Conservation (phyloP, 1,140 invertebrate species). For the Heliothis subflexa region DNA sequence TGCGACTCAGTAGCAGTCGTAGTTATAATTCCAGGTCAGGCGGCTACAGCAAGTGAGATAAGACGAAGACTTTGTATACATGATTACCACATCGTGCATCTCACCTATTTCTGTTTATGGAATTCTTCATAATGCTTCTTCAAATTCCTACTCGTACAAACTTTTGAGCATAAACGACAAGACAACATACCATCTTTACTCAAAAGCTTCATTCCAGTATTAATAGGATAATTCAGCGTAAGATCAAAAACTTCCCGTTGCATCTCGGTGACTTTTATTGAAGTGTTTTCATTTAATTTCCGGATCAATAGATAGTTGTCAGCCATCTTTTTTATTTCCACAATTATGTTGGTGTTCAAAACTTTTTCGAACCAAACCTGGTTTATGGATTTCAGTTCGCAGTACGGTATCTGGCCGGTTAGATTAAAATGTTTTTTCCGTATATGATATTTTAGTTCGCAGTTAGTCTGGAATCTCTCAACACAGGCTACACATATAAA, state of each 20-base stretch:
- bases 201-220: neutral
- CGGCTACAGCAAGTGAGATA: too few relatives aligned
- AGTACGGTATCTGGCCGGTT: conserved; percentile 43
- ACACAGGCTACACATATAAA: conserved; percentile 58
- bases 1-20: too few relatives aligned
- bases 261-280: conserved; percentile 48
- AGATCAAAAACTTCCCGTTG: conserved; percentile 41
- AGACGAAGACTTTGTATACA: too few relatives aligned
- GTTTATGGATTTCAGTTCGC: conserved; percentile 55
- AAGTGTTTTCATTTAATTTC: conserved; percentile 47
- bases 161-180: neutral
- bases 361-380: conserved; percentile 73
- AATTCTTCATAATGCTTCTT: neutral
- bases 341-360: conserved; percentile 57
- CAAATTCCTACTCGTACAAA: neutral
- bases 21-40: too few relatives aligned
- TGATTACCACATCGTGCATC: too few relatives aligned
- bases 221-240: conserved; percentile 42
- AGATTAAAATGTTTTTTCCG: conserved; percentile 65
- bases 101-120: too few relatives aligned
- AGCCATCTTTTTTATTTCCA: conserved; percentile 66
- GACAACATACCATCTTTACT: neutral
- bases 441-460: conserved; percentile 60
- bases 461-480: conserved; percentile 36
- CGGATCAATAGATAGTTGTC: conserved; percentile 59